phyloP scores from a whole-genome alignment of 2,888 invertebrate species.

The Andrena flavipes region DNA sequence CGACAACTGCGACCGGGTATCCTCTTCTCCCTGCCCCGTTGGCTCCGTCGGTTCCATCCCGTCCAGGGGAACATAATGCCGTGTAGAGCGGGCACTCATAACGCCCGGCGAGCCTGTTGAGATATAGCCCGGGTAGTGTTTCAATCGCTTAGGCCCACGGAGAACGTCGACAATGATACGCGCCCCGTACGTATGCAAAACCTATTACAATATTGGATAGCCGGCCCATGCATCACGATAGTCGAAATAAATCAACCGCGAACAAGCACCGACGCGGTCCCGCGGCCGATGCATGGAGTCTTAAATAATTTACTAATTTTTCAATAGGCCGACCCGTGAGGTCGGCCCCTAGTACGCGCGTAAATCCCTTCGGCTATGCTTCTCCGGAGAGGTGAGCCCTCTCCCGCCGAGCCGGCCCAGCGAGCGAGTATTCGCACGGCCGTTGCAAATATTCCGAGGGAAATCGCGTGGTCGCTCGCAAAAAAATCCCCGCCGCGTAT shows the following conservation, averaged over 20 bases:
- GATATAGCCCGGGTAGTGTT: slow-evolving; percentile 84
- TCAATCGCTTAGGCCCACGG: slow-evolving; percentile 78
- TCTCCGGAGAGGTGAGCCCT: slow-evolving; percentile 34
- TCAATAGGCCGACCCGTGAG: slow-evolving; percentile 62
- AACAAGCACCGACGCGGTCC: slow-evolving; percentile 80
- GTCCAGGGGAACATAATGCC: slow-evolving; percentile 78
- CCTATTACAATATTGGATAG: slow-evolving; percentile 84
- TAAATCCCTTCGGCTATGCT: slow-evolving; percentile 70
- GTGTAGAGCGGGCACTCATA: slow-evolving; percentile 83
- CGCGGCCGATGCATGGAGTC: slow-evolving; percentile 57
- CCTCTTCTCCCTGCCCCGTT: slow-evolving; percentile 43
- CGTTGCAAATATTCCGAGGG: slow-evolving; percentile 63
- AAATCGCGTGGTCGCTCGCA: slow-evolving; percentile 59
- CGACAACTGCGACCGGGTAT: slow-evolving; percentile 70
- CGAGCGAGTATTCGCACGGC: slow-evolving; percentile 44
- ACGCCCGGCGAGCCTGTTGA: slow-evolving; percentile 82
- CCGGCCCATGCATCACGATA: slow-evolving; percentile 82
- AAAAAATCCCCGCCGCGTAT: slow-evolving; percentile 59
- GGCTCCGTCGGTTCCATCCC: slow-evolving; percentile 23
- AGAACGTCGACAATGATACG: slow-evolving; percentile 80
- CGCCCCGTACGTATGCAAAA: slow-evolving; percentile 75
- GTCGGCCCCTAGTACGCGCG: slow-evolving; percentile 67
- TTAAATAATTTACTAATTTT: slow-evolving; percentile 74
- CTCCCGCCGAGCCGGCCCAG: slow-evolving; percentile 27
- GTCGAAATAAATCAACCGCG: slow-evolving; percentile 83